Conservation (phyloP, 2,888 invertebrate genomes). For the Brachynemurus nebulosus region DNA sequence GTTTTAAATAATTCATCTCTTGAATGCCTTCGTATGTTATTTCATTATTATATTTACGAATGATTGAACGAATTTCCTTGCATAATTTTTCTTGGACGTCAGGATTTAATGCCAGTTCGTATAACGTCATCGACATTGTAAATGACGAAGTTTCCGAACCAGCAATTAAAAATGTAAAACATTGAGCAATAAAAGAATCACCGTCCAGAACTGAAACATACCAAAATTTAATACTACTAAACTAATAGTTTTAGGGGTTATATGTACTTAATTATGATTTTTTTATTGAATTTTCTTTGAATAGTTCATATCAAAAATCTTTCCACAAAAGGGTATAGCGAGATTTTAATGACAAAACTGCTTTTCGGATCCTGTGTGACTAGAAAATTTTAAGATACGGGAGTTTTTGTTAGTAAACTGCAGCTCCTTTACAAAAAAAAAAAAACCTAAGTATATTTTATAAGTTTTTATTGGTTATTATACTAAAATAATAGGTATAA, state of each 20-base stretch:
- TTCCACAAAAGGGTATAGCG: no score
- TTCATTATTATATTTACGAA: conserved; percentile 26
- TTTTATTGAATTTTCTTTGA: no score
- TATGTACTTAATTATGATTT: no score
- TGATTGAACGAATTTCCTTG: conserved; percentile 28
- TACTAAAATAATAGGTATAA: no score
- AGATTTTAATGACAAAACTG: no score
- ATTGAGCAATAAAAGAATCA: conserved; percentile 29
- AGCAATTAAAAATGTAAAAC: conserved; percentile 36
- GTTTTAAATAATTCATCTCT: conserved; percentile 37
- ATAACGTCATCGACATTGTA: conserved; percentile 31
- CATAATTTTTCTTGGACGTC: conserved; percentile 34
- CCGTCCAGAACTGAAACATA: conserved; percentile 24
- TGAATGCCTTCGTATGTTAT: conserved; percentile 34
- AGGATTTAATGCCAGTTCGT: conserved; percentile 31
- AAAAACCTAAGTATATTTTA: no score
- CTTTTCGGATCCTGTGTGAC: no score
- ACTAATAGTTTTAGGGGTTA: background rate
- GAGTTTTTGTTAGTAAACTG: no score
- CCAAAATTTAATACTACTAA: conserved; percentile 12
- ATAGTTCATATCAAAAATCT: no score
- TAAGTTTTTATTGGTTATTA: no score
- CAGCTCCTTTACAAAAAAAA: no score
- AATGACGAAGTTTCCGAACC: conserved; percentile 39
- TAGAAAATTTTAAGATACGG: no score